Evolutionary conservation across 2,113 vertebrate genomes (phyloP).

Genomic region (Solenodon paradoxus): DNA sequence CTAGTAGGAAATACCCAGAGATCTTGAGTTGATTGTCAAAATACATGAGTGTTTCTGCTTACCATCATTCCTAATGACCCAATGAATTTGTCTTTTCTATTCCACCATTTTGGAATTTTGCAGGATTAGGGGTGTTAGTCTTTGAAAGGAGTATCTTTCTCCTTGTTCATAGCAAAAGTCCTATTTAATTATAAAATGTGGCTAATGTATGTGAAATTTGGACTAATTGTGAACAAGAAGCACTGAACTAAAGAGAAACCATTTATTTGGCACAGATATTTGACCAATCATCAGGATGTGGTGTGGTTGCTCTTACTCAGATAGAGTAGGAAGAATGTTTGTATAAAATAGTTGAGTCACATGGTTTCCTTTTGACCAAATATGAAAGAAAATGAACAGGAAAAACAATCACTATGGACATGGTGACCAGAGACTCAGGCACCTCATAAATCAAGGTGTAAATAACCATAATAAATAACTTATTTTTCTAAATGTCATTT

Average conservation of each 20-base stretch:
- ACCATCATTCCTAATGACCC: neutral
- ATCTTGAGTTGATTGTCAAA: neutral
- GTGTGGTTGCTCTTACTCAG: neutral
- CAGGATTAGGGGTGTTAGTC: neutral
- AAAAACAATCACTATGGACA: neutral
- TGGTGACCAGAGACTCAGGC: neutral
- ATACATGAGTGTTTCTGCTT: neutral
- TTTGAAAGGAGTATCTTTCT: neutral
- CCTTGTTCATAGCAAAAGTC: neutral
- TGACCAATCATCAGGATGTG: neutral
- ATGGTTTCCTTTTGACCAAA: neutral
- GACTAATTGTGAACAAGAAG: neutral
- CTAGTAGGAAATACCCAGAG: neutral
- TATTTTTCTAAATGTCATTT: neutral
- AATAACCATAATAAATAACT: neutral
- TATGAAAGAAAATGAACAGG: neutral
- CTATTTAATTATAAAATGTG: neutral
- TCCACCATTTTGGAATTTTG: neutral
- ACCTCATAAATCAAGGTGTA: neutral
- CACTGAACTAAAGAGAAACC: neutral
- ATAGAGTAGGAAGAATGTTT: neutral
- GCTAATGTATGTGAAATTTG: neutral
- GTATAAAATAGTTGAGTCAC: neutral
- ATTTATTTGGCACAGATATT: neutral
- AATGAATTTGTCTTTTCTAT: neutral